phyloP scores from a whole-genome alignment of 2,888 invertebrate genomes.

The Piscicola geometra region DNA sequence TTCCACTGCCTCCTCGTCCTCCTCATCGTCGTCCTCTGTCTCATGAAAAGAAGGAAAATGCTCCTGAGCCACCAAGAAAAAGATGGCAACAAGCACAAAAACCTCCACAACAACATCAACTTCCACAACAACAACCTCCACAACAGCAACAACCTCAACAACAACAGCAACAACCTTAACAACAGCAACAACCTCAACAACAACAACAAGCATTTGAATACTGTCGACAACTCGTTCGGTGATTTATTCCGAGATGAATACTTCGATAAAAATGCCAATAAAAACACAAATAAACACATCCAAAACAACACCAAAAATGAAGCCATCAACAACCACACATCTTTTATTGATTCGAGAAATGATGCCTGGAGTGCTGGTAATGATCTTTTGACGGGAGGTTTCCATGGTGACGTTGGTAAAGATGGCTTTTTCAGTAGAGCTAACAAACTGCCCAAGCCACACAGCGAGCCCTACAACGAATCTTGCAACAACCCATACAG shows the following conservation, averaged over 20 bases:
- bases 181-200: neutral
- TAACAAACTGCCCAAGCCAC: neutral
- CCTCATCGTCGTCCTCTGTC: neutral
- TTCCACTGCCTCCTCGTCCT: conserved; percentile 1
- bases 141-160: neutral
- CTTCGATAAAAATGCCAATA: neutral
- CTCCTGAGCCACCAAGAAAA: neutral
- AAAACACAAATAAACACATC: neutral
- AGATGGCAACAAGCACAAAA: neutral
- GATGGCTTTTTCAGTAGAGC: conserved; percentile 5
- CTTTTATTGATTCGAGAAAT: neutral
- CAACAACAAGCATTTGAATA: neutral
- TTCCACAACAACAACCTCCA: neutral
- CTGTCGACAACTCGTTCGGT: too few species aligned
- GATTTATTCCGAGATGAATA: conserved; percentile 2
- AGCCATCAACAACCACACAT: neutral
- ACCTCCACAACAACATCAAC: neutral
- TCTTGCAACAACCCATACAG: neutral
- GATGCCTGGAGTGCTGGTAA: too few species aligned
- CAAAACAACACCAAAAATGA: neutral
- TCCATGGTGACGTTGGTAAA: neutral
- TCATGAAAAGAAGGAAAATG: neutral
- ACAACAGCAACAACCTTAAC: neutral
- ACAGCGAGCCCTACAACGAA: neutral
- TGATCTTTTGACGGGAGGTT: too few species aligned